Evolutionary conservation across 2,113 vertebrate genomes (phyloP).

Genomic region (Odobenus rosmarus): DNA sequence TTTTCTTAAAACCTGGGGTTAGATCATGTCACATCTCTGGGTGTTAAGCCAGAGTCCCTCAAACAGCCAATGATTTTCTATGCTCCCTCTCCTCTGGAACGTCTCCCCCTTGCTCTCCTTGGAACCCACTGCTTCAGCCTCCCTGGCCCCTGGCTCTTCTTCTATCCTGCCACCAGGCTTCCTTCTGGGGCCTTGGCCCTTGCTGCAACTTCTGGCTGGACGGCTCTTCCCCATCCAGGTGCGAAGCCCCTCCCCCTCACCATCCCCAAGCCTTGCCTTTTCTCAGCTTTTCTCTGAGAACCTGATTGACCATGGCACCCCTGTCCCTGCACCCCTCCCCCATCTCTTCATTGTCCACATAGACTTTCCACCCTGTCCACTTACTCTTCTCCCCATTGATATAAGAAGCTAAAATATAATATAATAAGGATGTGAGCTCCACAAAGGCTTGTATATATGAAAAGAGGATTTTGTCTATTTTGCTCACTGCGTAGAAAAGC

Average conservation of each 20-base stretch:
- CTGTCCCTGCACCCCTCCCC: background rate
- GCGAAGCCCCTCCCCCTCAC: fast-evolving
- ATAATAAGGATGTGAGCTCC: background rate
- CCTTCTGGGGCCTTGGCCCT: background rate
- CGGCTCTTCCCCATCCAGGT: background rate
- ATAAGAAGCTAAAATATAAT: background rate
- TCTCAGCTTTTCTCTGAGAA: background rate
- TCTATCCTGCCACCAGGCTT: background rate
- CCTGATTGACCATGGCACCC: background rate
- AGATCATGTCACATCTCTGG: background rate
- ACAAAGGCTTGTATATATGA: background rate
- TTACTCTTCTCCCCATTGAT: background rate
- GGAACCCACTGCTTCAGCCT: background rate
- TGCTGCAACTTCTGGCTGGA: background rate
- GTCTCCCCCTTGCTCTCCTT: background rate
- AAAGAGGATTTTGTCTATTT: background rate
- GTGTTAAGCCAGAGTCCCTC: background rate
- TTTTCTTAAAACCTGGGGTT: background rate
- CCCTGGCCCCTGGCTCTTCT: fast-evolving
- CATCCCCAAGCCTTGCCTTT: background rate
- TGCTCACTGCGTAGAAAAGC: background rate
- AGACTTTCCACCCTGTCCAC: background rate
- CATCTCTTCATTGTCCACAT: background rate
- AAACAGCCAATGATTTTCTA: background rate
- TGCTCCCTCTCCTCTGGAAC: background rate